Conservation (phyloP, 2,113 vertebrate species). For the Redunca redunca region DNA sequence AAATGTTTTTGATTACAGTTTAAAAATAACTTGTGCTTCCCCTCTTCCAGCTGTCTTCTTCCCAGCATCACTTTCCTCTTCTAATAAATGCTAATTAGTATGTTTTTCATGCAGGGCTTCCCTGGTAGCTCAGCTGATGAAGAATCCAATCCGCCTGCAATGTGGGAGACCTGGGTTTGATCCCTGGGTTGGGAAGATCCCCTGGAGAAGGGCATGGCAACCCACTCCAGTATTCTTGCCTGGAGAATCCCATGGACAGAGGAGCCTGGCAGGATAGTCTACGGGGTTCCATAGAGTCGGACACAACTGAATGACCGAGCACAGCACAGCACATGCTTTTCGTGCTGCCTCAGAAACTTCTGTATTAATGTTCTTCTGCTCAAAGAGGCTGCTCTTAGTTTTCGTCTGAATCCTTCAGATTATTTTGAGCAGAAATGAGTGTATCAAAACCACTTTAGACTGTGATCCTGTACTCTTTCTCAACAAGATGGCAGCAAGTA, state of each 20-base stretch:
- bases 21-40: neutral
- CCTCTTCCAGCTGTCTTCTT: neutral
- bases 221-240: neutral
- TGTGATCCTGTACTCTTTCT: neutral
- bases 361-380: neutral
- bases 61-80: neutral
- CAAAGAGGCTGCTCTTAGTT: neutral
- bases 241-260: neutral
- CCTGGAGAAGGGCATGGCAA: neutral
- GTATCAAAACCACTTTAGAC: neutral
- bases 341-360: neutral
- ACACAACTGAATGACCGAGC: neutral
- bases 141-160: neutral
- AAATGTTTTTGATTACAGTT: neutral
- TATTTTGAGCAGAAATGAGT: neutral
- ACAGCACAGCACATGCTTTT: neutral
- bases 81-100: neutral
- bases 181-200: neutral
- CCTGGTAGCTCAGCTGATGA: neutral
- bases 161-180: neutral
- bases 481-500: neutral
- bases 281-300: fast-evolving
- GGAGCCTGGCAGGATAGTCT: neutral
- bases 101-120: neutral
- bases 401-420: neutral